A percentile compares a stretch with the other conserved stretches of the same genome.
These are phyloP conservation scores for Cerceris ruficornis DNA, from an alignment of 2,888 invertebrate species.

Conservation along the genomic window DNA sequence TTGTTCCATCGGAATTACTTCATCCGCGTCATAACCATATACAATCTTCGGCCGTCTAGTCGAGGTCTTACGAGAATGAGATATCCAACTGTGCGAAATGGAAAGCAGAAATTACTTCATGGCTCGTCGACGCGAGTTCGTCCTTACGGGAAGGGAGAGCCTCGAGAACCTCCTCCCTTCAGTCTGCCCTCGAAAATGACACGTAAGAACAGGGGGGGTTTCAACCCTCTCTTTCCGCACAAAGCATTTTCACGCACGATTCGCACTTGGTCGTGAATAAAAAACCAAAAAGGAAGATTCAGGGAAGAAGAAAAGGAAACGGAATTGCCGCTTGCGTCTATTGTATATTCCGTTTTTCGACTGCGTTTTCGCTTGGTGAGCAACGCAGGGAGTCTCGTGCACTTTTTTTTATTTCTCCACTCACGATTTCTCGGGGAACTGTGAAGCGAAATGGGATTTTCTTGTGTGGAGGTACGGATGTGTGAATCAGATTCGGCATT, in stretches of 20 bases:
- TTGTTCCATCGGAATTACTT: slow-evolving; percentile 30
- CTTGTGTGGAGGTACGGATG: slow-evolving; percentile 14
- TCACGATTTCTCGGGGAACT: not conserved
- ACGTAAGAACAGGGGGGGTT: slow-evolving; percentile 25
- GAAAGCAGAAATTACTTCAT: slow-evolving; percentile 57
- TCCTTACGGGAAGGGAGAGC: slow-evolving; percentile 19
- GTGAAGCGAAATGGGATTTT: slow-evolving; percentile 13
- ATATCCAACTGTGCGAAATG: slow-evolving; percentile 55
- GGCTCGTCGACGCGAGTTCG: slow-evolving; percentile 22
- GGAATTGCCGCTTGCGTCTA: slow-evolving; percentile 6
- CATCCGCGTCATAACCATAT: slow-evolving; percentile 16
- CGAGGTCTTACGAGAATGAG: slow-evolving; percentile 43
- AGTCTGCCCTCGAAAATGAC: slow-evolving; percentile 24
- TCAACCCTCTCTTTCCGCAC: not conserved
- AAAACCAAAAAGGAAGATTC: not conserved
- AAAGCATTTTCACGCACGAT: slow-evolving; percentile 63
- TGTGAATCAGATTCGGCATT: too few species aligned
- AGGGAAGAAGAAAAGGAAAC: not conserved
- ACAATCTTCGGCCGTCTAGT: not conserved
- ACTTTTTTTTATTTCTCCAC: too few species aligned
- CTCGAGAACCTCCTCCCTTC: slow-evolving; percentile 8
- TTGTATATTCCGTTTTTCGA: slow-evolving; percentile 7
- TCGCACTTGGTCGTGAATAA: slow-evolving; percentile 35
- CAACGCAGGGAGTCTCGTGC: too few species aligned
- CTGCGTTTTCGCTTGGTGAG: too few species aligned